Conservation (phyloP, 1,140 invertebrate genomes). For the Drosophila kepulauana region DNA sequence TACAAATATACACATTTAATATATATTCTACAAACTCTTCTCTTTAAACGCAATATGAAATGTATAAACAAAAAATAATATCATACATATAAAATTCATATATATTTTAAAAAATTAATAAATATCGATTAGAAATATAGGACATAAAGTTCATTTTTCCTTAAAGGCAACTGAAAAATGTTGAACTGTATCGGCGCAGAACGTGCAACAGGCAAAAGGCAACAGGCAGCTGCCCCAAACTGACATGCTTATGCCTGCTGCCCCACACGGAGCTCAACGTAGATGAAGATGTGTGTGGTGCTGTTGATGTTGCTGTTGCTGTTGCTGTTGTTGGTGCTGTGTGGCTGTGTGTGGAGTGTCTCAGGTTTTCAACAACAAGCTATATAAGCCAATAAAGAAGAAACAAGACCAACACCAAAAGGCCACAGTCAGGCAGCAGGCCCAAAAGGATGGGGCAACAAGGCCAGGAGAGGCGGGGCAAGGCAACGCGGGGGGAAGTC, state of each 20-base stretch:
- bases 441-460: slow-evolving; percentile 47
- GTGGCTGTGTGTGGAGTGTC: slow-evolving; percentile 48
- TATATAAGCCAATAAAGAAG: slow-evolving; percentile 79
- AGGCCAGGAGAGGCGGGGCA: background rate
- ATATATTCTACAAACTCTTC: too few relatives aligned
- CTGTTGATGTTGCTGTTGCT: slow-evolving; percentile 21
- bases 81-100: too few relatives aligned
- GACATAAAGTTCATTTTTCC: too few relatives aligned
- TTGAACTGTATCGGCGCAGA: slow-evolving; percentile 51
- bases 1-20: too few relatives aligned
- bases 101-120: background rate
- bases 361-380: slow-evolving; percentile 80
- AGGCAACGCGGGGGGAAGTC: background rate
- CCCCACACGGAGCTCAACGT: slow-evolving; percentile 57
- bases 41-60: too few relatives aligned
- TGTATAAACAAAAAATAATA: too few relatives aligned
- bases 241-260: slow-evolving; percentile 28
- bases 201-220: slow-evolving; percentile 27
- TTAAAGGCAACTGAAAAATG: background rate
- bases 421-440: slow-evolving; percentile 20
- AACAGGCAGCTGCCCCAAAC: slow-evolving; percentile 34
- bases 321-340: slow-evolving; percentile 33
- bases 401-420: slow-evolving; percentile 50
- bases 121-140: too few relatives aligned
- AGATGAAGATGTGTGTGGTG: slow-evolving; percentile 69